Evolutionary conservation across 1,140 invertebrate genomes (phyloP), one percentile per base, ranked within the genome.

Genomic region (Saccostrea cuccullata): DNA sequence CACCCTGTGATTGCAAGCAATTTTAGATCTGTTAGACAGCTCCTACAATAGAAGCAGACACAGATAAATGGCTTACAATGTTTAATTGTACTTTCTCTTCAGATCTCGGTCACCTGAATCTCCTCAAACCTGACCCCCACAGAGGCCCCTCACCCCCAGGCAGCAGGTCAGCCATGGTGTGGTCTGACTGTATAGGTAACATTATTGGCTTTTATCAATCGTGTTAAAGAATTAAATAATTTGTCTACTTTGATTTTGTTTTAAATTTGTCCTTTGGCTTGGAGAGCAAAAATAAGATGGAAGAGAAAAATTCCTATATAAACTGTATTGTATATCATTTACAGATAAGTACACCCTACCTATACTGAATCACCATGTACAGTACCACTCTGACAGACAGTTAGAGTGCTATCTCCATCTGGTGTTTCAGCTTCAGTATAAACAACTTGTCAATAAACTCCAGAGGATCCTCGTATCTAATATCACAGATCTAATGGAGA

Each of bases 341-440:
- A 58, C 82, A 84, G 82, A 26, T 84, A 26, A 60, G 15, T 36
- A 30, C 40, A 13, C 60, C 64, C 26, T 20, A 40, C 30, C 36
- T 64, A 15, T 15, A 17, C 26, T 77, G 26, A 77, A 77, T 77
- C 30, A 23, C 30, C 30, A 11, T 40, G 70, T 89, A 36, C 82
- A 87, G n/a, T 89, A 89, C 55, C 86, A 55, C 40, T 85, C 64
- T 47, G 15, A 23, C 11, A 70, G 47, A 82, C 70, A 89, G 9
- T 67, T 89, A 30, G 64, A 89, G 20, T 20, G 70, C 40, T 89
- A 89, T 83, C 83, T 55, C 26, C 20, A 26, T 2, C 55, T 89
- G 20, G 13, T 87, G n/a, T 89, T 89, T 86, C 88, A 89, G 60
- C 56, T 87, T 55, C 88, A 89, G 55, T 89, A 87, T 56, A n/a